These are phyloP conservation scores for Dendroctonus valens DNA, from an alignment of 1,140 invertebrate genomes.

Conservation along the genomic window DNA sequence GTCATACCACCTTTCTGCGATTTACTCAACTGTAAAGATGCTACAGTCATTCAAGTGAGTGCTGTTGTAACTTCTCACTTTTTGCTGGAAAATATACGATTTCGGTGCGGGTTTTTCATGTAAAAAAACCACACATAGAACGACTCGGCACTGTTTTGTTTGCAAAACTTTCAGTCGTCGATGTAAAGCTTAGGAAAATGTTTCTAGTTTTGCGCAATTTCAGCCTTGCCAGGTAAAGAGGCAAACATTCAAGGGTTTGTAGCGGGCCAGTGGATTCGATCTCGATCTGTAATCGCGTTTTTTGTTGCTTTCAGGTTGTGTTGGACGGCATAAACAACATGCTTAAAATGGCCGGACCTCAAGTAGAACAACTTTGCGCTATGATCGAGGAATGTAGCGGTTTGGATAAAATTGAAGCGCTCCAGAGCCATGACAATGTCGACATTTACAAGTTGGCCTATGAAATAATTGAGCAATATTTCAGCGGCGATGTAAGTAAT, in stretches of 20 bases:
- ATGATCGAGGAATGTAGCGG: constrained; percentile 91
- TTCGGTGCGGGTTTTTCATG: too few species aligned
- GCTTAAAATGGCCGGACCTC: constrained; percentile 72
- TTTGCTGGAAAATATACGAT: too few species aligned
- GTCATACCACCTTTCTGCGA: constrained; percentile 92
- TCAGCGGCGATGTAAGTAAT: constrained; percentile 77
- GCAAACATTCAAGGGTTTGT: too few species aligned
- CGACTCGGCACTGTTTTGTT: too few species aligned
- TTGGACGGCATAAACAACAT: constrained; percentile 93
- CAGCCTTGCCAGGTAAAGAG: too few species aligned
- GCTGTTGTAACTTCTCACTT: too few species aligned
- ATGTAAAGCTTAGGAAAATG: too few species aligned
- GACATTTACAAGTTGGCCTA: constrained; percentile 99
- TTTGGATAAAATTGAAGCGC: constrained; percentile 92
- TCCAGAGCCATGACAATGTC: constrained; percentile 97
- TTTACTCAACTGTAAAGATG: constrained; percentile 85
- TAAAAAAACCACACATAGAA: too few species aligned
- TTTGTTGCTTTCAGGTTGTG: constrained; percentile 60
- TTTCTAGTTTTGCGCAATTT: too few species aligned
- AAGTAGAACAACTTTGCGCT: constrained; percentile 76
- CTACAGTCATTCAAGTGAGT: constrained; percentile 51
- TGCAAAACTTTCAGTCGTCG: too few species aligned
- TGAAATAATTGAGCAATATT: constrained; percentile 98
- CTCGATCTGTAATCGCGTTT: too few species aligned
- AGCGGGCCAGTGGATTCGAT: too few species aligned